A percentile compares a stretch with the other conserved stretches of the same genome.
Conservation (phyloP, 2,888 invertebrate species). For the Galerucella pusilla region DNA sequence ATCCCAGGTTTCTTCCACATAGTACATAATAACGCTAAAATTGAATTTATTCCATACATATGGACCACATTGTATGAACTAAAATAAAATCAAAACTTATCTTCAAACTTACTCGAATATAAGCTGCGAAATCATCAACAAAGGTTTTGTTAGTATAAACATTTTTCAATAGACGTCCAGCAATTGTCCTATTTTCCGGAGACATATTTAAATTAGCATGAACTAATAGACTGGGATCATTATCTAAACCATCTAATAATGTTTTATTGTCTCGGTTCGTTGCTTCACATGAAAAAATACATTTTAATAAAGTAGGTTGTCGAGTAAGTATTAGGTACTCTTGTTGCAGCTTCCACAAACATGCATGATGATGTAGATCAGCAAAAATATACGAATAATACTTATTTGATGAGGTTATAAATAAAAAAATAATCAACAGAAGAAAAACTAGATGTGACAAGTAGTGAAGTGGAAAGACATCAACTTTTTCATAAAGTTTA, state of each 20-base stretch:
- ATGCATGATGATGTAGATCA: too few species aligned
- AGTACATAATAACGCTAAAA: too few species aligned
- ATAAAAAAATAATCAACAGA: too few species aligned
- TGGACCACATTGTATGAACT: background rate
- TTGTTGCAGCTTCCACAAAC: too few species aligned
- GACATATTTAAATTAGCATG: constrained; percentile 33
- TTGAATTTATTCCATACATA: too few species aligned
- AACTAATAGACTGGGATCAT: constrained; percentile 26
- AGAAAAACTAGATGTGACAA: too few species aligned
- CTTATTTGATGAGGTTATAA: too few species aligned
- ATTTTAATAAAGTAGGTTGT: background rate
- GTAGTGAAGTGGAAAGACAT: too few species aligned
- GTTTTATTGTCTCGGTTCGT: constrained; percentile 12
- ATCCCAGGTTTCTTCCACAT: too few species aligned
- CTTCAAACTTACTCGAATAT: constrained; percentile 32
- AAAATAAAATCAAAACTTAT: background rate
- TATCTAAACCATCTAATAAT: constrained; percentile 26
- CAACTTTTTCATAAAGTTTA: too few species aligned
- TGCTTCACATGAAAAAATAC: constrained; percentile 4
- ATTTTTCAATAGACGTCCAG: constrained; percentile 32
- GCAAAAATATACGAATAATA: too few species aligned
- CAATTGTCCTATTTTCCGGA: constrained; percentile 26
- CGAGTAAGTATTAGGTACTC: too few species aligned
- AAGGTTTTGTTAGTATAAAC: constrained; percentile 36
- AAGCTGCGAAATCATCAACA: constrained; percentile 34